phyloP scores from a whole-genome alignment of 2,797 vertebrate species.

The Malacoraja senta region DNA sequence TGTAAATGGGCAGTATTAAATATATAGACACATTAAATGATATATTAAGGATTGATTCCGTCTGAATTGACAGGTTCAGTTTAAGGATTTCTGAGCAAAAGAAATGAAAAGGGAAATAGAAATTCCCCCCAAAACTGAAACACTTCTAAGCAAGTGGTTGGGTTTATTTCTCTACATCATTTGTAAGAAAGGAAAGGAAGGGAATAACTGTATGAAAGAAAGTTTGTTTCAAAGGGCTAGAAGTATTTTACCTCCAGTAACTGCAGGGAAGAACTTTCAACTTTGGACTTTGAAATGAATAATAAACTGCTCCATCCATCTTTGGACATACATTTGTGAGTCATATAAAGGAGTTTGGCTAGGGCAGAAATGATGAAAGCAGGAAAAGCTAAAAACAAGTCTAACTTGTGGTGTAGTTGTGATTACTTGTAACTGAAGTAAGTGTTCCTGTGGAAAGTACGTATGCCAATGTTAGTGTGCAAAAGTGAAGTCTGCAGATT shows the following conservation, averaged over 20 bases:
- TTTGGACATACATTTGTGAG: no score
- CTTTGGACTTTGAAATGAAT: not conserved
- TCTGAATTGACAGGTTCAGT: not conserved
- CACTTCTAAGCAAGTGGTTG: not conserved
- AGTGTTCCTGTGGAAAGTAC: no score
- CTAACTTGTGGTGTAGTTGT: no score
- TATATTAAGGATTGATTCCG: not conserved
- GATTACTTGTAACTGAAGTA: no score
- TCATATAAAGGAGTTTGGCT: no score
- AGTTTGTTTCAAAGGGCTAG: not conserved
- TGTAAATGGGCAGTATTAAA: no score
- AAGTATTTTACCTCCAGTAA: not conserved
- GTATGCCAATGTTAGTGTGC: no score
- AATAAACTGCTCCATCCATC: no score
- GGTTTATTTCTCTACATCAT: not conserved
- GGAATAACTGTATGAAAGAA: not conserved
- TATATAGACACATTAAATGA: not conserved
- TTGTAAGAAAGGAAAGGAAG: not conserved
- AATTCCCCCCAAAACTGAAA: not conserved
- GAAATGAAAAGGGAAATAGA: not conserved
- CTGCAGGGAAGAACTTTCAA: not conserved
- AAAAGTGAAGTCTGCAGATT: not conserved
- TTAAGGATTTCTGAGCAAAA: not conserved
- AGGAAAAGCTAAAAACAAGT: no score
- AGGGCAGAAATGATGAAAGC: no score